Conservation (phyloP, 2,888 invertebrate genomes). For the Drosophila kuntzei region DNA sequence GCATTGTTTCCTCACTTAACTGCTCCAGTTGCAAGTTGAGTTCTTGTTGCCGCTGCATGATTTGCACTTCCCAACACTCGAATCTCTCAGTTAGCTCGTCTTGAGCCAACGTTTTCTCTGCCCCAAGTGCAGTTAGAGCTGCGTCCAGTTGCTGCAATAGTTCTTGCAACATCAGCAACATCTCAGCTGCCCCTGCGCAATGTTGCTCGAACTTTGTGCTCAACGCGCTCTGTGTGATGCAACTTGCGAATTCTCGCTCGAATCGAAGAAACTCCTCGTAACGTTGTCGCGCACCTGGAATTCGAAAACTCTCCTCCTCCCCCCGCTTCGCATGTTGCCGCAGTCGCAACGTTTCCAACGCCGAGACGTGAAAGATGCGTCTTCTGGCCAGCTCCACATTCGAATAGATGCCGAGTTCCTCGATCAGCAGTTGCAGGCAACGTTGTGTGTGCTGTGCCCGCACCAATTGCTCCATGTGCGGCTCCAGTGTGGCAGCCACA, state of each 20-base stretch:
- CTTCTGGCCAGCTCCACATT: constrained; percentile 93
- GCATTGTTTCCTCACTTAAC: constrained; percentile 97
- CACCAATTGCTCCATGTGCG: constrained; percentile 91
- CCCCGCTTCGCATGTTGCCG: constrained; percentile 87
- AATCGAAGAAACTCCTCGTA: constrained; percentile 99
- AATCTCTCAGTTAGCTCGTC: constrained; percentile 91
- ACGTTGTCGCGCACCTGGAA: constrained; percentile 92
- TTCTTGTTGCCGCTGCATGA: constrained; percentile 93
- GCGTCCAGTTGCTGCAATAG: constrained; percentile 89
- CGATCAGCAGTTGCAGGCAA: constrained; percentile 96
- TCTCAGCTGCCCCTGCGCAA: constrained; percentile 95
- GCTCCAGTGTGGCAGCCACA: constrained; percentile 96
- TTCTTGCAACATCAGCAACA: constrained; percentile 89
- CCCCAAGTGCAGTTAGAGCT: constrained; percentile 86
- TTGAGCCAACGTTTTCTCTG: constrained; percentile 87
- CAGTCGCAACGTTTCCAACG: constrained; percentile 94
- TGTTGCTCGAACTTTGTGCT: constrained; percentile 99
- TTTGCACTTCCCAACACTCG: constrained; percentile 93
- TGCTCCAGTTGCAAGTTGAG: constrained; percentile 97
- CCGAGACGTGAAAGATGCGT: constrained; percentile 98
- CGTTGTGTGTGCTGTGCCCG: constrained; percentile 96
- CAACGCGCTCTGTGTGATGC: constrained; percentile 98
- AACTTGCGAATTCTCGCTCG: constrained; percentile 98
- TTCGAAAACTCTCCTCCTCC: constrained; percentile 78
- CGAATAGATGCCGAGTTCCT: constrained; percentile 96